A percentile compares a stretch with the other conserved stretches of the same genome.
Conservation (phyloP, 2,888 invertebrate genomes). For the Cheilosia variabilis region DNA sequence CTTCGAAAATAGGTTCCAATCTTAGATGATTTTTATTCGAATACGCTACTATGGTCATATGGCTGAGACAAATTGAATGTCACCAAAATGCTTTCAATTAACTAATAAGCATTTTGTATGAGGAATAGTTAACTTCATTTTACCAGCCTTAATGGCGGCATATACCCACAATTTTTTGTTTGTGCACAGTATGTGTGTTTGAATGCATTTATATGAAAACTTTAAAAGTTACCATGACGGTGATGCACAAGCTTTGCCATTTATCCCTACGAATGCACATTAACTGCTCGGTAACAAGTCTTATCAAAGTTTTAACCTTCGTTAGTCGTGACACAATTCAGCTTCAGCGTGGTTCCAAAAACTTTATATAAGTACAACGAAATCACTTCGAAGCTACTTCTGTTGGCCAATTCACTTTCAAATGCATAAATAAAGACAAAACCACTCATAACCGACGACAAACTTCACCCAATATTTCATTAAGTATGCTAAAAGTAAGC, state of each 20-base stretch:
- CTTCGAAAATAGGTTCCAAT: no score
- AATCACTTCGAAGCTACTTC: slow-evolving; percentile 35
- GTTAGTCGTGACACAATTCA: neutral
- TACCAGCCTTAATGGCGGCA: no score
- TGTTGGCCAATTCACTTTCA: slow-evolving; percentile 48
- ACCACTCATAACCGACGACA: slow-evolving; percentile 61
- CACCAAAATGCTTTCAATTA: no score
- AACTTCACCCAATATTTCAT: slow-evolving; percentile 68
- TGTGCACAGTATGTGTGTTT: no score
- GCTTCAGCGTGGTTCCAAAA: neutral
- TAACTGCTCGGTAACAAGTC: neutral
- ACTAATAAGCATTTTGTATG: no score
- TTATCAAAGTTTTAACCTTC: neutral
- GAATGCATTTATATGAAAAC: no score
- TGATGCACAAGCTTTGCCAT: neutral
- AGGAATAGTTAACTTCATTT: no score
- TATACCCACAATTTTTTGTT: no score
- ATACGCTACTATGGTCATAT: no score
- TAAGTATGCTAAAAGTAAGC: slow-evolving; percentile 72
- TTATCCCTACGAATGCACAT: neutral
- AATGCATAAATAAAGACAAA: slow-evolving; percentile 63
- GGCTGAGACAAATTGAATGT: no score
- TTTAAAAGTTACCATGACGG: neutral
- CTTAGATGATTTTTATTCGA: no score
- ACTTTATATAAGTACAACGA: slow-evolving; percentile 2